These are phyloP conservation scores for Rhinolophus ferrumequinum DNA, from an alignment of 2,113 vertebrate genomes.

Conservation along the genomic window DNA sequence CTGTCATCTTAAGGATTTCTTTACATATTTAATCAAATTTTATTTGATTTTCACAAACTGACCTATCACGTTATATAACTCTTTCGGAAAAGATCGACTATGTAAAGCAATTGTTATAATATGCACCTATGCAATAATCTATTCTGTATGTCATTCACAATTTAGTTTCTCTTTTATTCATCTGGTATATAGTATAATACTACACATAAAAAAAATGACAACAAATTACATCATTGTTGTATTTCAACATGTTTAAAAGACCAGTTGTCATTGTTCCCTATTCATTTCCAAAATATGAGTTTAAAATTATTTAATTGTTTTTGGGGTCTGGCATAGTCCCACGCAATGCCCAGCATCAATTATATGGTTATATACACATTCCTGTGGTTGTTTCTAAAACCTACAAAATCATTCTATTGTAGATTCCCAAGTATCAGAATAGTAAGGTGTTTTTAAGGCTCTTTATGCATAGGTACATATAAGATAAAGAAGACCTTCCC, in stretches of 20 bases:
- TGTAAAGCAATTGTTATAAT: conserved; percentile 25
- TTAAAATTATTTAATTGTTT: conserved; percentile 42
- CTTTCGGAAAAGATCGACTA: neutral
- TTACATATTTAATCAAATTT: conserved; percentile 63
- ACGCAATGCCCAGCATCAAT: neutral
- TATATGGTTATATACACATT: neutral
- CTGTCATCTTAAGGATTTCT: conserved; percentile 49
- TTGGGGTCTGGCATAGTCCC: neutral
- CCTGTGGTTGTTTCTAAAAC: conserved; percentile 7
- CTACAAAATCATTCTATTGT: conserved; percentile 17
- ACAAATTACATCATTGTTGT: neutral
- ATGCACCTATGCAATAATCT: neutral
- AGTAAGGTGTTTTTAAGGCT: neutral
- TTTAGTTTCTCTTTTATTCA: conserved; percentile 56
- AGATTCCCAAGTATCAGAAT: neutral
- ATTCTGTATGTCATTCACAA: neutral
- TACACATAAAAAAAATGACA: neutral
- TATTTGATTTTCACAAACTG: conserved; percentile 63
- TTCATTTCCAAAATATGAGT: conserved; percentile 50
- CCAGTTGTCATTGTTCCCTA: neutral
- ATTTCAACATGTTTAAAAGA: conserved; percentile 47
- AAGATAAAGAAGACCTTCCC: neutral
- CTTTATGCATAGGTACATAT: neutral
- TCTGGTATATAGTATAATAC: neutral
- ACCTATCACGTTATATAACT: neutral